Conservation (phyloP, 2,113 vertebrate genomes). For the Ceyx melanurus region DNA sequence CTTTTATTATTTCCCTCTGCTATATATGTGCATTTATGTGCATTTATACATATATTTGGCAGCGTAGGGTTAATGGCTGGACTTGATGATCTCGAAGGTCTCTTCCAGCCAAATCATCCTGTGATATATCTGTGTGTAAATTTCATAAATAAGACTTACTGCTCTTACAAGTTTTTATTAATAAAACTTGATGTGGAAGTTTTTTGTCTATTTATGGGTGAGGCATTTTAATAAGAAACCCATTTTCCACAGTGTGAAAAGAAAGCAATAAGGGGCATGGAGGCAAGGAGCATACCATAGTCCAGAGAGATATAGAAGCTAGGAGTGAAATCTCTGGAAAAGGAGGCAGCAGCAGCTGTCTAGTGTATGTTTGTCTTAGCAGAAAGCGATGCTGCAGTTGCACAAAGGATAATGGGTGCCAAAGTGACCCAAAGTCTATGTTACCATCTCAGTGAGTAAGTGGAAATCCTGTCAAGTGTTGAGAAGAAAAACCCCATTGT, state of each 20-base stretch:
- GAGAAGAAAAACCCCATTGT: neutral
- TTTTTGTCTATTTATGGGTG: neutral
- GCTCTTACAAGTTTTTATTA: neutral
- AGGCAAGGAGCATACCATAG: rapidly evolving
- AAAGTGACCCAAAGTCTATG: neutral
- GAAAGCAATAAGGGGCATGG: neutral
- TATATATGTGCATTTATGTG: neutral
- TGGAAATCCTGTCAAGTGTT: neutral
- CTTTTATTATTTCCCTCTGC: neutral
- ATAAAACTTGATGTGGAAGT: neutral
- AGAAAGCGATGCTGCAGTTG: neutral
- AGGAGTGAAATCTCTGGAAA: neutral
- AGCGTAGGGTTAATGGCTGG: too few relatives aligned
- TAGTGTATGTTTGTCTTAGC: neutral
- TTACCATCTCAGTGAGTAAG: neutral
- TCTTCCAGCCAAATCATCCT: too few relatives aligned
- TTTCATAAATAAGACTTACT: neutral
- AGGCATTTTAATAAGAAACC: neutral
- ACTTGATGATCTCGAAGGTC: too few relatives aligned
- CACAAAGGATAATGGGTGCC: rapidly evolving
- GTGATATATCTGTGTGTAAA: neutral
- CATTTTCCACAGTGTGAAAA: neutral
- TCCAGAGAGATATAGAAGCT: rapidly evolving
- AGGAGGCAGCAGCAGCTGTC: neutral
- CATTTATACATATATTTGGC: neutral